Base-by-base conservation (phyloP, 2,797 vertebrate genomes). In the Cossypha niveicapilla region DNA sequence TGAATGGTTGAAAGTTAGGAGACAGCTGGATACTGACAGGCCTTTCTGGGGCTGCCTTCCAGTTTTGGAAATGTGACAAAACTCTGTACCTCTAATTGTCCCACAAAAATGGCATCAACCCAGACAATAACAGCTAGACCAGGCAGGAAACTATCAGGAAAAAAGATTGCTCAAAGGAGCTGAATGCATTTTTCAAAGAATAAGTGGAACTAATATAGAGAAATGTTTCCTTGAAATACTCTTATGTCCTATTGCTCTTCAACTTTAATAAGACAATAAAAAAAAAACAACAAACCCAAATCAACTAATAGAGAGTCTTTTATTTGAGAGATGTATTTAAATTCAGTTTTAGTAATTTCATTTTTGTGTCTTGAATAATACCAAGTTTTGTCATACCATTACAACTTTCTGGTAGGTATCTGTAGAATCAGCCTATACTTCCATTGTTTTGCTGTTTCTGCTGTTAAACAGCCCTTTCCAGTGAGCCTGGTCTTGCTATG, bases 401-500 rank as follows among this genome's bases (percentile, higher is more conserved):
- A 28, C 34, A 65, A 75, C 45, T 61, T 77, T 3, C 5, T 17
- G 19, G 30, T 66, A 14, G 39, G 17, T 62, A 8, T 62, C 34
- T 42, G 44, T 54, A 56, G 85, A 37, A 87, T 71, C 45, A 82
- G 23, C 18, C 37, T 53, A 10, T 37, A 17, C 8, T 50, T 68
- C 2, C 30, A 13, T 23, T 41, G 10, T 22, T 68, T 63, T 63
- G 16, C 17, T 0, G 0, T n/a, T 61, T 57, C 13, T 30, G 17
- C n/a, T 17, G 42, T 3, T 2, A 8, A 47, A 5, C 7, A 22
- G 16, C 11, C 3, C 37, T 51, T 72, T 58, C 1, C 57, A 15
- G 18, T 16, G 53, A 74, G 44, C 11, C 44, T 48, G 23, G 3
- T n/a, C 5, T 39, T 47, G 22, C 30, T 42, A 39, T n/a, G 28